Evolutionary conservation across 2,113 vertebrate species (phyloP), one percentile per base, ranked within the genome.

Genomic region (Phaethornis superciliosus): DNA sequence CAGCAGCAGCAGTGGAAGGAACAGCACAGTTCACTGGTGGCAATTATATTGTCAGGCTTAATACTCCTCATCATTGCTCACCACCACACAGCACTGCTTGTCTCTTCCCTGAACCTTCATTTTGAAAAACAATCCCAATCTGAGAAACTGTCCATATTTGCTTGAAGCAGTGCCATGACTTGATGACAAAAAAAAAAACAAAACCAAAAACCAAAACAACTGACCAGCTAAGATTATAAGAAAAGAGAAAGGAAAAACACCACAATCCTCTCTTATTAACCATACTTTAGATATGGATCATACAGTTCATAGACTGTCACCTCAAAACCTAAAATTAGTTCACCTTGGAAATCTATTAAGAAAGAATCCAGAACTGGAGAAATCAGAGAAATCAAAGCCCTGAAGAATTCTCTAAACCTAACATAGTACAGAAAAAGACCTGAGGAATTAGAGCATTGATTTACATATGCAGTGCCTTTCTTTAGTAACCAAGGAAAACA

Each of bases 361-460:
- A 23, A 64, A 63, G 78, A 89, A 89, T n/a, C n/a, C 56, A 93
- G 42, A 85, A 83, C 63, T 4, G 30, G 16, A 89, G 59, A 88
- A 94, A 67, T 23, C 83, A 75, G 49, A 30, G 82, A 82, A 70
- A 85, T 30, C 37, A 59, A 87, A 91, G 47, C 19, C 37, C 30
- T 78, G 37, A 58, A 59, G 64, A 58, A 67, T 47, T 78, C 44
- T 85, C 76, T 78, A 56, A 90, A 74, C 4, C 3, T 71, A 91
- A 78, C 27, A 72, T 0, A 74, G 60, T 54, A 90, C 44, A 91
- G 67, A 88, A 70, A 85, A 89, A 67, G 32, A 77, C 51, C 28
- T 62, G 33, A 89, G 42, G 64, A 95, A 89, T 70, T n/a, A 83
- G n/a, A 93, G 68, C 56, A 77, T 10, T 67, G 21, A 85, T 89